Percentiles rank a stretch among this genome's conserved stretches.
Evolutionary conservation across 2,113 vertebrate species (phyloP).

Genomic region (Ochotona curzoniae): DNA sequence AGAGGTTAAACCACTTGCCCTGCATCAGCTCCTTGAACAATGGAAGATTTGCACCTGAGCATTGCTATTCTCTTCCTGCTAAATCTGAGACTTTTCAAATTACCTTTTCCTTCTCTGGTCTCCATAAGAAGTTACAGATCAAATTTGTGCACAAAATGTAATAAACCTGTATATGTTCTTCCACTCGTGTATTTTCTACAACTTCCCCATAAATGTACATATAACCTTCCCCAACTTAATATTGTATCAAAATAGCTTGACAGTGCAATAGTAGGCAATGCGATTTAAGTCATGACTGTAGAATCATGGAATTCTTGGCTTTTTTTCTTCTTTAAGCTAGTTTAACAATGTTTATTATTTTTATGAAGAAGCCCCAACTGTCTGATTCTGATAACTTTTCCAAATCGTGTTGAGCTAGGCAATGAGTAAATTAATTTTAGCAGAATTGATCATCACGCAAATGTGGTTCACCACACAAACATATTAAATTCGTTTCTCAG

Average conservation of each 20-base stretch:
- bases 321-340: constrained; percentile 2
- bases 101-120: not conserved
- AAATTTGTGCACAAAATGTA: not conserved
- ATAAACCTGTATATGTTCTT: not conserved
- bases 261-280: constrained; percentile 11
- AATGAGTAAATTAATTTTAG: constrained; percentile 38
- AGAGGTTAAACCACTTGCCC: not conserved
- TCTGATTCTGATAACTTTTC: constrained; percentile 23
- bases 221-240: constrained; percentile 19
- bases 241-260: constrained; percentile 16
- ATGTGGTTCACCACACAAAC: not conserved
- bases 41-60: fast-evolving
- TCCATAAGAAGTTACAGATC: not conserved
- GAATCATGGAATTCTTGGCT: not conserved
- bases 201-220: not conserved
- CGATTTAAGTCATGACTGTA: not conserved
- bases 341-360: not conserved
- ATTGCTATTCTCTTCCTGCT: not conserved
- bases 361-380: not conserved
- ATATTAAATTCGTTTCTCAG: not conserved
- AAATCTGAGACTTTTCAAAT: not conserved
- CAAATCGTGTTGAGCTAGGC: constrained; percentile 12
- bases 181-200: not conserved
- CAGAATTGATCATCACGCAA: constrained; percentile 14
- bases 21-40: not conserved